phyloP scores from a whole-genome alignment of 92 coral and sea anemone species.

The Isaurus tuberculatus region DNA sequence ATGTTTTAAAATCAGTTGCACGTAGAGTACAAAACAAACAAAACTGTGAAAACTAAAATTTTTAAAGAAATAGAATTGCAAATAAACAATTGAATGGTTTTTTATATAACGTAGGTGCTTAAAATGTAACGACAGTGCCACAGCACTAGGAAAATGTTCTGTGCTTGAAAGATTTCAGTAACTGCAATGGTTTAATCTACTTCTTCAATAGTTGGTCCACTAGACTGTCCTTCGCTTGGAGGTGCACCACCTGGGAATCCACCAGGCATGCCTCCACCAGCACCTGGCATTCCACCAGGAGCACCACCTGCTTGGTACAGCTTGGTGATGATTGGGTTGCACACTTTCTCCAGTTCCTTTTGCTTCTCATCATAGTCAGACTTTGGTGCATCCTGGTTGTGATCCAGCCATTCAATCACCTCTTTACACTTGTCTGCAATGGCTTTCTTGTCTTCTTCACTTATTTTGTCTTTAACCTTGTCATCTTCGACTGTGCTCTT shows the following conservation, averaged over 20 bases:
- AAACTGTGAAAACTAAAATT: too few relatives aligned
- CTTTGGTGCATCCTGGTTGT: constrained; percentile 72
- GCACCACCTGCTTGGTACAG: constrained; percentile 84
- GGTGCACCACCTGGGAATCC: constrained; percentile 73
- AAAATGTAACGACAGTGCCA: too few relatives aligned
- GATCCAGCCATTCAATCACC: constrained; percentile 89
- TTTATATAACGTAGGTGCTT: too few relatives aligned
- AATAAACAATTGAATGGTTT: too few relatives aligned
- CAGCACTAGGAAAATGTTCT: too few relatives aligned
- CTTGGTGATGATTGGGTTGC: constrained; percentile 95
- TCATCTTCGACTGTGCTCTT: constrained; percentile 94
- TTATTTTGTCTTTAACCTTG: constrained; percentile 90
- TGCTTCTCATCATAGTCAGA: constrained; percentile 81
- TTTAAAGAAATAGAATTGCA: too few relatives aligned
- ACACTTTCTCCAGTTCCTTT: constrained; percentile 90
- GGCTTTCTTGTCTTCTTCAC: constrained; percentile 84
- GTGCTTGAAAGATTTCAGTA: neutral
- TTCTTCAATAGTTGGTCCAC: constrained; percentile 98
- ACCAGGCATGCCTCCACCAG: constrained; percentile 70
- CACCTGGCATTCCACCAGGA: constrained; percentile 56
- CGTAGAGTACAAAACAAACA: too few relatives aligned
- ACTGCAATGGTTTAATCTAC: constrained; percentile 77
- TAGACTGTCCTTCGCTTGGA: constrained; percentile 71
- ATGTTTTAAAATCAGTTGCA: too few relatives aligned
- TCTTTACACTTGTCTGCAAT: constrained; percentile 91